Percentiles rank a stretch among this genome's conserved stretches.
phyloP scores from a whole-genome alignment of 1,140 invertebrate species.

The Ladona fulva region DNA sequence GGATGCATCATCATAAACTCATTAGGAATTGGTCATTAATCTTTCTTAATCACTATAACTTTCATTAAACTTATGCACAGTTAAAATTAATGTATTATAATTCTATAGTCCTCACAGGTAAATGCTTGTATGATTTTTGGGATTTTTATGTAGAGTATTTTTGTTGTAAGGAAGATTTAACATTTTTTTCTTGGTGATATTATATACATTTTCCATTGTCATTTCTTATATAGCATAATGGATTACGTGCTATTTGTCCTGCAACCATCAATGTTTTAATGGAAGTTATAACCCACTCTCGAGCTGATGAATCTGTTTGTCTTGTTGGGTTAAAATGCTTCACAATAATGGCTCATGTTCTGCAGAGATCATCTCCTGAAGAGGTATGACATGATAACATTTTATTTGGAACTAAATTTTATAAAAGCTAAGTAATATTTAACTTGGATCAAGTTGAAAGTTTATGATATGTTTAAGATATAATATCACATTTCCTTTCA shows the following conservation, averaged over 20 bases:
- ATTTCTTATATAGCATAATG: slow-evolving; percentile 44
- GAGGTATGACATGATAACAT: slow-evolving; percentile 39
- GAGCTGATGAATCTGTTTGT: slow-evolving; percentile 33
- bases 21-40: too few relatives aligned
- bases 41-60: too few relatives aligned
- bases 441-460: background rate
- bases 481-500: slow-evolving; percentile 17
- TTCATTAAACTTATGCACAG: too few relatives aligned
- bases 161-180: too few relatives aligned
- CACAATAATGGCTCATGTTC: slow-evolving; percentile 45
- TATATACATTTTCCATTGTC: background rate
- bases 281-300: slow-evolving; percentile 37
- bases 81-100: too few relatives aligned
- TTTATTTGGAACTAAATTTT: background rate
- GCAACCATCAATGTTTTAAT: slow-evolving; percentile 50
- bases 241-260: slow-evolving; percentile 48
- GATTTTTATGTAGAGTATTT: too few relatives aligned
- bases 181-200: slow-evolving; percentile 3
- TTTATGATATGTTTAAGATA: slow-evolving; percentile 13
- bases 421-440: too few relatives aligned
- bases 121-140: too few relatives aligned
- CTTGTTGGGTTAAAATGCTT: slow-evolving; percentile 44
- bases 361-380: slow-evolving; percentile 47
- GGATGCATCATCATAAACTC: too few relatives aligned
- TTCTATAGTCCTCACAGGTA: too few relatives aligned